Percentiles rank a stretch among this genome's conserved stretches.
Conservation (phyloP, 2,888 invertebrate species). For the Aphodius sticticus region DNA sequence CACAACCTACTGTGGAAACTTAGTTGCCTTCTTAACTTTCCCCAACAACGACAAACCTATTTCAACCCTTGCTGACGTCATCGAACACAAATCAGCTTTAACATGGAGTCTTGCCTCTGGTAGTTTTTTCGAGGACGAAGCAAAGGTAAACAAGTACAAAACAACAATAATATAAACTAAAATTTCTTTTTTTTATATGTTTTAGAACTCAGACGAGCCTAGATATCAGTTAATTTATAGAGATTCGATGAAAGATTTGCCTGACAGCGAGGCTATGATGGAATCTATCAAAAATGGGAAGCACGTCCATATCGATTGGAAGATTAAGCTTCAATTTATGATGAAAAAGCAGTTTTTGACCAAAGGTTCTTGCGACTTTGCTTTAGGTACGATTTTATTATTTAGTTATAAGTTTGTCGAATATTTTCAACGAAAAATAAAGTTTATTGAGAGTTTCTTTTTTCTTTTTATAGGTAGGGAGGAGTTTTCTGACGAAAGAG, state of each 20-base stretch:
- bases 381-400: constrained; percentile 65
- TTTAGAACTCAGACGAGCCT: constrained; percentile 64
- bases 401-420: neutral
- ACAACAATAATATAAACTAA: neutral
- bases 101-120: constrained; percentile 81
- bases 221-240: constrained; percentile 68
- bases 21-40: constrained; percentile 92
- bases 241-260: constrained; percentile 64
- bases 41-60: constrained; percentile 82
- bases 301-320: constrained; percentile 85
- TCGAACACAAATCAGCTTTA: constrained; percentile 65
- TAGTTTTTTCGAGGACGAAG: constrained; percentile 76
- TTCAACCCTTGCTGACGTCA: constrained; percentile 71
- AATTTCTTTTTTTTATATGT: constrained; percentile 13
- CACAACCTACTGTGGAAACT: constrained; percentile 91
- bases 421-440: neutral
- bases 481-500: constrained; percentile 80
- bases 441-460: constrained; percentile 40
- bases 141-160: constrained; percentile 58
- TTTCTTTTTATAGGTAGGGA: constrained; percentile 65
- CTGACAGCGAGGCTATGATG: constrained; percentile 62
- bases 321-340: constrained; percentile 75
- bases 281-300: constrained; percentile 69
- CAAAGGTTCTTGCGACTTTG: constrained; percentile 77
- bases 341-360: constrained; percentile 73